phyloP scores from a whole-genome alignment of 1,140 invertebrate genomes.

The Apis florea region DNA sequence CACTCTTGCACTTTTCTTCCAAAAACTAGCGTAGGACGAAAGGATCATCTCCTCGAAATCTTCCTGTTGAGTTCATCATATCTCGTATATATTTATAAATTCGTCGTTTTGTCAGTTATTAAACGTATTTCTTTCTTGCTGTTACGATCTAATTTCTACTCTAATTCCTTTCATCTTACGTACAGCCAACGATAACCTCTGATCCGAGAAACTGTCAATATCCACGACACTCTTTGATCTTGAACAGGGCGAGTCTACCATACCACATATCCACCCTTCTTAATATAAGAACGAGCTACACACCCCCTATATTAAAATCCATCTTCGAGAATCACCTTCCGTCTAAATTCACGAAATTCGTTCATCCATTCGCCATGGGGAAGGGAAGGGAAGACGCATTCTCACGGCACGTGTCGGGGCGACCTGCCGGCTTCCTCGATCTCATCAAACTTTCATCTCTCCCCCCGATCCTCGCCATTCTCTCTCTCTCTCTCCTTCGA shows the following conservation, averaged over 20 bases:
- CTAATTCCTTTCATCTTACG: too few species aligned
- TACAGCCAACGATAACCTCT: not conserved
- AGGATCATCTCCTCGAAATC: too few species aligned
- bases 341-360: constrained; percentile 20
- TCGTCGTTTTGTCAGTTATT: too few species aligned
- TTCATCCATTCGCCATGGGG: not conserved
- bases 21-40: too few species aligned
- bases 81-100: too few species aligned
- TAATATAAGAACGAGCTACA: not conserved
- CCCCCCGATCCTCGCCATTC: constrained; percentile 25
- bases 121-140: too few species aligned
- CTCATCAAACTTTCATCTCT: constrained; percentile 64
- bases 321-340: not conserved
- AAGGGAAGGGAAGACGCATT: constrained; percentile 50
- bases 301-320: constrained; percentile 20
- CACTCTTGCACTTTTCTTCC: too few species aligned
- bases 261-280: constrained; percentile 8
- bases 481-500: too few species aligned
- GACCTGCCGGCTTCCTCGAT: constrained; percentile 48
- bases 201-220: not conserved
- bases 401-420: constrained; percentile 54
- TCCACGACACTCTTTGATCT: not conserved
- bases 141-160: too few species aligned
- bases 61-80: too few species aligned
- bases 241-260: too few species aligned